Percentiles rank a stretch among this genome's conserved stretches.
phyloP scores from a whole-genome alignment of 1,140 invertebrate genomes.

The Cyphomyrmex costatus region DNA sequence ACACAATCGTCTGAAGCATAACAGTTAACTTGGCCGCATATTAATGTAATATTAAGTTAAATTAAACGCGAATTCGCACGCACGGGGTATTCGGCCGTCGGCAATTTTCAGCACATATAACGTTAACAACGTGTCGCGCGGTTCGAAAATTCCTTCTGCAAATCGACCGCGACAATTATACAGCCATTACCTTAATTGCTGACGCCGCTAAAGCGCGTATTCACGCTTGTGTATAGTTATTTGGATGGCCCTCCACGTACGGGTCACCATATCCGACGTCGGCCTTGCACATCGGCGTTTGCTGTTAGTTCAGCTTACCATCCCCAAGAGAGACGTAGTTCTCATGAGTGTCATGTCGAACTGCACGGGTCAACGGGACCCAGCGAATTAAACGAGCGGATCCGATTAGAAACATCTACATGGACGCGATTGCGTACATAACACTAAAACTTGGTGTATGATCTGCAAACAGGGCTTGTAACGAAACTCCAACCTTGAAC shows the following conservation, averaged over 20 bases:
- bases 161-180: constrained; percentile 43
- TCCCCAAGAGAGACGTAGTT: constrained; percentile 62
- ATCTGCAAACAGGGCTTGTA: constrained; percentile 28
- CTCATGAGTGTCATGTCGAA: constrained; percentile 60
- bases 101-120: neutral
- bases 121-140: neutral
- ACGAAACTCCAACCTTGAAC: constrained; percentile 5
- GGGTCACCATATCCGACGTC: constrained; percentile 49
- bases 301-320: constrained; percentile 60
- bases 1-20: neutral
- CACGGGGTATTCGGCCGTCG: neutral
- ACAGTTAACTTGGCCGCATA: neutral
- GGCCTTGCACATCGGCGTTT: constrained; percentile 29
- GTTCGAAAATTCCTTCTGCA: constrained; percentile 23
- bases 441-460: constrained; percentile 19
- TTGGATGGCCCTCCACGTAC: constrained; percentile 12
- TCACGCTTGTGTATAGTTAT: constrained; percentile 35
- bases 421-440: constrained; percentile 15
- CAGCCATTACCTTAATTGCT: constrained; percentile 56
- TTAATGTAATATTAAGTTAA: constrained; percentile 33
- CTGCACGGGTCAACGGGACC: constrained; percentile 38
- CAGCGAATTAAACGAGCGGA: constrained; percentile 25
- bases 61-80: neutral
- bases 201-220: constrained; percentile 44
- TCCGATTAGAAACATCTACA: neutral